Percentiles rank a stretch among this genome's conserved stretches.
Evolutionary conservation across 1,140 invertebrate genomes (phyloP).

Genomic region (Dinoponera quadriceps): DNA sequence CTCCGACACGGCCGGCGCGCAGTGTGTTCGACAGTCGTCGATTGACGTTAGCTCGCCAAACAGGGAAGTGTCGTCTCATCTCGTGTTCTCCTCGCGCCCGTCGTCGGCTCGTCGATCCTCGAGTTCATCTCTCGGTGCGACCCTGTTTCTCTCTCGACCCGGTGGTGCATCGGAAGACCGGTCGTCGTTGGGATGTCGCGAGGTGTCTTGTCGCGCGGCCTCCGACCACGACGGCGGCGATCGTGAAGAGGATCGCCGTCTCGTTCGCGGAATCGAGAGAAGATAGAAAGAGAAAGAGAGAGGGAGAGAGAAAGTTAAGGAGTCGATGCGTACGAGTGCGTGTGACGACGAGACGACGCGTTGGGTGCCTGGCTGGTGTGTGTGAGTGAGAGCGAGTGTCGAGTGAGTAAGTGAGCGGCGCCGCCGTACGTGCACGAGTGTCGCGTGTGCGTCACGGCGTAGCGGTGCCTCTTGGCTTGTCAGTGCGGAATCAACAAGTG

Average conservation of each 20-base stretch:
- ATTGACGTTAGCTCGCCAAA: slow-evolving; percentile 44
- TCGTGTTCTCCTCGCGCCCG: not conserved
- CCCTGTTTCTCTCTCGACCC: not conserved
- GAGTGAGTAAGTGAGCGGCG: slow-evolving; percentile 46
- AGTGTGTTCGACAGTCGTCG: slow-evolving; percentile 27
- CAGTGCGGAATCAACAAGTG: slow-evolving; percentile 79
- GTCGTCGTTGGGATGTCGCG: slow-evolving; percentile 16
- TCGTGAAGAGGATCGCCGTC: slow-evolving; percentile 53
- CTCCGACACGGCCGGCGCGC: slow-evolving; percentile 53
- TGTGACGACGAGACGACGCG: slow-evolving; percentile 1
- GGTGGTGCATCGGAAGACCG: not conserved
- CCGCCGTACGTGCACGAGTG: slow-evolving; percentile 34
- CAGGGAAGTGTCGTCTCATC: not conserved
- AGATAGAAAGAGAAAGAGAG: not conserved
- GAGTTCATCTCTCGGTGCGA: not conserved
- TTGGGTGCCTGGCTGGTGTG: not conserved
- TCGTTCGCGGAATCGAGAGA: slow-evolving; percentile 24
- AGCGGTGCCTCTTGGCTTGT: slow-evolving; percentile 61
- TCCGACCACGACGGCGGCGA: slow-evolving; percentile 37
- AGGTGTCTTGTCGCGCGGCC: slow-evolving; percentile 12
- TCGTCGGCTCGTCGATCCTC: slow-evolving; percentile 5
- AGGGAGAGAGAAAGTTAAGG: slow-evolving; percentile 29
- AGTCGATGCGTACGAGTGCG: slow-evolving; percentile 6
- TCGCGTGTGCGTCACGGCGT: not conserved
- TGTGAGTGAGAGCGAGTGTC: not conserved